Base-by-base conservation (phyloP, 2,888 invertebrate genomes). In the Tethea ocularis region DNA sequence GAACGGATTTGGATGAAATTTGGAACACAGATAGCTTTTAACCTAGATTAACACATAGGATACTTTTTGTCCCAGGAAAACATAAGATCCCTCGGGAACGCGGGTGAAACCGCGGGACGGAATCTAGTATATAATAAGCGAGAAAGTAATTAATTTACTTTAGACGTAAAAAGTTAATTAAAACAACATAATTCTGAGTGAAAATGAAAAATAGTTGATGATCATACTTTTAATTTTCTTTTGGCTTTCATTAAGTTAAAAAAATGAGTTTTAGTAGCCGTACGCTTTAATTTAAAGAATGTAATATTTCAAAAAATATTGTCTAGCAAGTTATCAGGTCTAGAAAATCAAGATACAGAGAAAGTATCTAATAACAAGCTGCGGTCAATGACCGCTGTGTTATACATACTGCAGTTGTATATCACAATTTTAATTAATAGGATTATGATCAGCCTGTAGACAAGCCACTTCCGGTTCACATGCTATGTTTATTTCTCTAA, bases 281-380 rank as follows among this genome's bases (percentile, higher is more conserved):
- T 41, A 17, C n/a, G n/a, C 41, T n/a, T n/a, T 6, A 41, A 15
- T 6, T 41, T 17, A 15, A 17, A 17, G 7, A 41, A n/a, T 17
- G 5, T 17, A 11, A 38, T 22, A 33, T 33, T 36, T 36, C 23
- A 33, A 38, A 26, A 51, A 36, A 46, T n/a, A n/a, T n/a, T n/a
- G 17, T 41, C 53, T 36, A 56, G 46, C 8, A 1, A 61, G 26
- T 55, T 57, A 64, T 60, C 56, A 60, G 56, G 59, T 64, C 66
- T 67, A 71, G 65, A 67, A 71, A 72, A 72, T 68, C 72, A 68
- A 71, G 69, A 66, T 70, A 64, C 56, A 71, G 77, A 72, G 76
- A 78, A 77, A 78, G 76, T 71, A 59, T 62, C 13, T 33, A 53
- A 52, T 60, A 58, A 65, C 55, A 63, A 61, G 36, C 8, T 41